These are phyloP conservation scores for Fragum whitleyi DNA, from an alignment of 2,888 invertebrate species.

Conservation along the genomic window DNA sequence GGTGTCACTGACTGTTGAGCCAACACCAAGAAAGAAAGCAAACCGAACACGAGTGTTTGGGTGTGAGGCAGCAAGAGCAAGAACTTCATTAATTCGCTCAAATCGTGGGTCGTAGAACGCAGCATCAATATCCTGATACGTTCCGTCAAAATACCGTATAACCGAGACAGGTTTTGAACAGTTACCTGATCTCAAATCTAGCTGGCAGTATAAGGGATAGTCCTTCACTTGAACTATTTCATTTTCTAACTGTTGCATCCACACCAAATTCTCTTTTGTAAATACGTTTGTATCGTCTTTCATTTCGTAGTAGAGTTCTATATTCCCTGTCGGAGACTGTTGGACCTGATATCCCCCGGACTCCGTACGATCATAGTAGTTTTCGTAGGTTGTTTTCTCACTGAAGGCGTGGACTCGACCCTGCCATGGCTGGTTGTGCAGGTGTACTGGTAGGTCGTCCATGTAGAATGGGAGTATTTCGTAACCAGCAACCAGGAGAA, in stretches of 20 bases:
- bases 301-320: constrained; percentile 69
- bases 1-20: constrained; percentile 50
- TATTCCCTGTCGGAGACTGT: constrained; percentile 45
- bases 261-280: constrained; percentile 66
- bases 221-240: constrained; percentile 40
- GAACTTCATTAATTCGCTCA: constrained; percentile 66
- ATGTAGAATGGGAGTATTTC: constrained; percentile 75
- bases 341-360: constrained; percentile 27
- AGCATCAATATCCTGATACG: constrained; percentile 55
- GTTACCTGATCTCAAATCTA: constrained; percentile 8
- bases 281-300: constrained; percentile 74
- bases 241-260: constrained; percentile 71
- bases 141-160: constrained; percentile 75
- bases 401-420: constrained; percentile 71
- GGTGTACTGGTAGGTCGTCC: constrained; percentile 73
- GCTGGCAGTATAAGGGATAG: constrained; percentile 59
- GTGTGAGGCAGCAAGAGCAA: constrained; percentile 68
- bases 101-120: constrained; percentile 73
- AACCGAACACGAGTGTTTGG: constrained; percentile 63
- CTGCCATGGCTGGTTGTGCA: constrained; percentile 70
- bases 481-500: constrained; percentile 66
- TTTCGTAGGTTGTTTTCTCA: constrained; percentile 47
- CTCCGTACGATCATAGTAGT: constrained; percentile 46
- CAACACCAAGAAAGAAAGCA: constrained; percentile 68
- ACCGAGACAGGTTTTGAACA: constrained; percentile 69